Evolutionary conservation across 2,797 vertebrate genomes (phyloP), one percentile per base, ranked within the genome.

Genomic region (Eulemur mongoz): DNA sequence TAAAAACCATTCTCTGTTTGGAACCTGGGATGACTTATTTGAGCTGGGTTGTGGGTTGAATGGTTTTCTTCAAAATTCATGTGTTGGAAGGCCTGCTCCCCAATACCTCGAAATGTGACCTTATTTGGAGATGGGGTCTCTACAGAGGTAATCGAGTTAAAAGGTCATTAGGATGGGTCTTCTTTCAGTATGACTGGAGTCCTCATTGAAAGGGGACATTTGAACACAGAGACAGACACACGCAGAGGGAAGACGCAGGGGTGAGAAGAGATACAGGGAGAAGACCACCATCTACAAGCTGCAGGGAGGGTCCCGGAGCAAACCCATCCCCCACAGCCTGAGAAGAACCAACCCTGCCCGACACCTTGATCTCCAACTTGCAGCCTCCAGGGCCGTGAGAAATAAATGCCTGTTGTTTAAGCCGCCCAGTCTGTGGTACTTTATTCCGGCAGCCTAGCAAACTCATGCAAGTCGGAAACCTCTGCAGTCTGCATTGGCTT

Each of bases 381-480:
- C 18, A 2, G 38, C 25, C 25, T 67, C 7, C 35, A 35, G 32
- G 63, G 7, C 11, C 0, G 12, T 22, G 52, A 59, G 35, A 59
- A 40, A 27, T 25, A 14, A 5, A n/a, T 9, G 0, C 2, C 4
- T 15, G 23, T 4, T 25, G 45, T 52, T n/a, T 30, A 5, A 48
- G 15, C 6, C 4, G 1, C 9, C 4, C 0, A 0, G 43, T 9
- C 13, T 2, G 5, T 54, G 8, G n/a, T 17, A 3, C 32, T 5
- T 35, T 48, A 32, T 59, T 11, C 32, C 0, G 7, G 20, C 2
- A 1, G 14, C 76, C 0, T 0, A 11, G 75, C n/a, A 40, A 32
- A 32, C 0, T 4, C 45, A 9, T 0, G 11, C 27, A 70, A 50
- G 69, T 17, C 3, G 0, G 50, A 91, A n/a, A 43, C n/a, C 35